phyloP scores from a whole-genome alignment of 1,140 invertebrate genomes.

The Drosophila lacertosa region DNA sequence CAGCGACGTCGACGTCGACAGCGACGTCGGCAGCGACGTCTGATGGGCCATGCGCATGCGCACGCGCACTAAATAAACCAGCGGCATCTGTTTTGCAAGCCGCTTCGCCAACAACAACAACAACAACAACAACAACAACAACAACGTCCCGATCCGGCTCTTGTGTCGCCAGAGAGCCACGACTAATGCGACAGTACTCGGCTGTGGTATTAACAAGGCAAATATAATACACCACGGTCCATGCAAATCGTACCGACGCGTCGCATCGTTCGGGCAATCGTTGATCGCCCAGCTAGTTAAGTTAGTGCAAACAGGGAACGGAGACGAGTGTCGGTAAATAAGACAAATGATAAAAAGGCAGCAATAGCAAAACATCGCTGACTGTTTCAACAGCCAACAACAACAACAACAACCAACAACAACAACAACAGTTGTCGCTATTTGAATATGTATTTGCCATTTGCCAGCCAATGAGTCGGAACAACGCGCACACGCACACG shows the following conservation, averaged over 20 bases:
- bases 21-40: slow-evolving; percentile 43
- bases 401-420: slow-evolving; percentile 3
- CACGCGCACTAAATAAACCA: slow-evolving; percentile 78
- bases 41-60: slow-evolving; percentile 67
- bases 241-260: slow-evolving; percentile 27
- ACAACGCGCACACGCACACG: slow-evolving; percentile 43
- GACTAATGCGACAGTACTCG: slow-evolving; percentile 45
- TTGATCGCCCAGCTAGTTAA: slow-evolving; percentile 31
- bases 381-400: slow-evolving; percentile 48
- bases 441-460: slow-evolving; percentile 69
- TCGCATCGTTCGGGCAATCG: not conserved
- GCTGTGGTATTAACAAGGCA: slow-evolving; percentile 51
- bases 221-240: slow-evolving; percentile 51
- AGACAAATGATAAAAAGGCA: slow-evolving; percentile 72
- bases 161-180: slow-evolving; percentile 35
- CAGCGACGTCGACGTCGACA: slow-evolving; percentile 25
- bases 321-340: slow-evolving; percentile 68
- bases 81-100: slow-evolving; percentile 49
- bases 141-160: slow-evolving; percentile 14
- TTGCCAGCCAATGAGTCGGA: slow-evolving; percentile 70
- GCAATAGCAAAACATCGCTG: slow-evolving; percentile 57
- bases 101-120: slow-evolving; percentile 10
- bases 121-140: too few species aligned
- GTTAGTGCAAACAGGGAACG: slow-evolving; percentile 48
- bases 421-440: slow-evolving; percentile 39